Percentiles rank a stretch among this genome's conserved stretches.
These are phyloP conservation scores for Zenarchopterus dispar DNA, from an alignment of 2,797 vertebrate species.

Conservation along the genomic window DNA sequence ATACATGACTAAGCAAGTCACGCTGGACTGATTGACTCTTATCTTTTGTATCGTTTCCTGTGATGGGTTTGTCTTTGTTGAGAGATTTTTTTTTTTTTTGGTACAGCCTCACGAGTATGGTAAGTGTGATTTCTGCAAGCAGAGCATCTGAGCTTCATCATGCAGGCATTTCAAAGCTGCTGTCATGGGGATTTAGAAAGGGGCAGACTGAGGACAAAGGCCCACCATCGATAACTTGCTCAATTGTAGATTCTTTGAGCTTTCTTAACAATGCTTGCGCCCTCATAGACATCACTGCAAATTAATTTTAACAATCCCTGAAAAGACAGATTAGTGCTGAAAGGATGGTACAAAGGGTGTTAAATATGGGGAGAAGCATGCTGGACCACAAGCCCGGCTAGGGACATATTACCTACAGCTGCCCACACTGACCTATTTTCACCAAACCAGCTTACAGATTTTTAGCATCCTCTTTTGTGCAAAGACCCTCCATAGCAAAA, in stretches of 20 bases:
- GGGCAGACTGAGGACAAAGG: constrained; percentile 79
- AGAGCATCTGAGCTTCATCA: constrained; percentile 69
- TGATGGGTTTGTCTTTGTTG: constrained; percentile 65
- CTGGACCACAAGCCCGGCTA: constrained; percentile 82
- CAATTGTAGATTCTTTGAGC: constrained; percentile 84
- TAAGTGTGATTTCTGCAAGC: constrained; percentile 61
- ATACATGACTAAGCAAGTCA: constrained; percentile 38
- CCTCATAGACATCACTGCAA: constrained; percentile 90
- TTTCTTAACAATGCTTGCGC: constrained; percentile 87
- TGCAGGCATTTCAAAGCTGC: constrained; percentile 76
- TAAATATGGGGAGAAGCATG: constrained; percentile 82
- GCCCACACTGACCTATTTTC: constrained; percentile 84
- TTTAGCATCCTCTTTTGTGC: constrained; percentile 87
- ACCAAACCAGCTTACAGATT: constrained; percentile 86
- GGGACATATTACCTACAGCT: constrained; percentile 90
- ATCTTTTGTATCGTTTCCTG: constrained; percentile 46
- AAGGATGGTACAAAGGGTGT: constrained; percentile 86
- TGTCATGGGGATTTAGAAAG: constrained; percentile 77
- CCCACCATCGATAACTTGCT: constrained; percentile 80
- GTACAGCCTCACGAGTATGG: constrained; percentile 55
- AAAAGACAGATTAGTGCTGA: constrained; percentile 91
- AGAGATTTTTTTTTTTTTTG: constrained; percentile 72
- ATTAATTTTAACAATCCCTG: constrained; percentile 92
- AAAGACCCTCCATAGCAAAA: constrained; percentile 73
- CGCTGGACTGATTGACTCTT: constrained; percentile 39